Conservation (phyloP, 2,888 invertebrate species). For the Drosophila mimica region DNA sequence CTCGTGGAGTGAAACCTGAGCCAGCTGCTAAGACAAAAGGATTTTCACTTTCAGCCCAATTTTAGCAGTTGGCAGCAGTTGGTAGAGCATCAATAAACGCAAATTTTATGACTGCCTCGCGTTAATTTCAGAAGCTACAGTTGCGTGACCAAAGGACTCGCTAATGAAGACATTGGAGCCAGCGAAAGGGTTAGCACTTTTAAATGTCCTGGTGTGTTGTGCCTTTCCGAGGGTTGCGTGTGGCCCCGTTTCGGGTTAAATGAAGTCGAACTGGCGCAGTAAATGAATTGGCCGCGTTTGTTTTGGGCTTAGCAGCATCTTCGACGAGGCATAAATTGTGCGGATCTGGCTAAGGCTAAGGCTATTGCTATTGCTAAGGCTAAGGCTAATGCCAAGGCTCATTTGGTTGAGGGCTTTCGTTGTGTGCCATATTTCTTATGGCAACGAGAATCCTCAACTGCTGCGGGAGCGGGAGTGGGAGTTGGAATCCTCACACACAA, state of each 20-base stretch:
- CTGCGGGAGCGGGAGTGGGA: background rate
- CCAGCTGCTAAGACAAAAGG: constrained; percentile 62
- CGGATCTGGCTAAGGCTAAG: constrained; percentile 11
- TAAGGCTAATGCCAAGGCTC: constrained; percentile 58
- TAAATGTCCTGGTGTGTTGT: background rate
- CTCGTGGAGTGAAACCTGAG: background rate
- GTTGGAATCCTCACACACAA: constrained; percentile 60
- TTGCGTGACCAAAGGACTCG: constrained; percentile 77
- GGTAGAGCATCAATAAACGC: constrained; percentile 78
- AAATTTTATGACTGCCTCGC: constrained; percentile 74
- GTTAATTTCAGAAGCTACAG: constrained; percentile 76
- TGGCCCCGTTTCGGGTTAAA: constrained; percentile 70
- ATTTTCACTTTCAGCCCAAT: constrained; percentile 57
- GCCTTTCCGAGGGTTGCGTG: constrained; percentile 2
- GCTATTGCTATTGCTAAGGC: constrained; percentile 21
- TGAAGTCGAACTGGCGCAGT: constrained; percentile 82
- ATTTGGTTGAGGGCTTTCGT: constrained; percentile 65
- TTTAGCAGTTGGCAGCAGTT: constrained; percentile 52
- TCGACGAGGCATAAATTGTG: constrained; percentile 75
- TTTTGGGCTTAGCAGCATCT: constrained; percentile 69
- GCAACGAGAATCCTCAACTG: constrained; percentile 43
- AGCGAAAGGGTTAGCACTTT: constrained; percentile 57
- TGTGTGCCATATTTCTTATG: constrained; percentile 75
- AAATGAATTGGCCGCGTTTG: constrained; percentile 77
- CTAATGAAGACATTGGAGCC: constrained; percentile 73